A percentile compares a stretch with the other conserved stretches of the same genome.
These are phyloP conservation scores for Aramus guarauna DNA, from an alignment of 2,113 vertebrate species.

Conservation along the genomic window DNA sequence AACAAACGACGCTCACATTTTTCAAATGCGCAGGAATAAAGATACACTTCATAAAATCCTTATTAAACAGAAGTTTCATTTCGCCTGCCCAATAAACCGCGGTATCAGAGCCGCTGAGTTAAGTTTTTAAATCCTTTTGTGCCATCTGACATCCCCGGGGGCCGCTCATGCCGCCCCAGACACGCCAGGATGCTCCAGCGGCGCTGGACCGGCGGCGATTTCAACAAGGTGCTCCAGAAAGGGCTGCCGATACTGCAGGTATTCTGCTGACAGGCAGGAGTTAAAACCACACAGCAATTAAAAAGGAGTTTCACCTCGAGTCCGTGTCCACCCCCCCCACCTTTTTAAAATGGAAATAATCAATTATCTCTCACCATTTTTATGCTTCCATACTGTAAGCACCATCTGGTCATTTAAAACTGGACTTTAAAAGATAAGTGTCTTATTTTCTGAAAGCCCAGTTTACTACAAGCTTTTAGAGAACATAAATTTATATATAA, in stretches of 20 bases:
- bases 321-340: too few relatives aligned
- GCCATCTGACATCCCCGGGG: background rate
- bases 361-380: background rate
- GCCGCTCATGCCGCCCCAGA: background rate
- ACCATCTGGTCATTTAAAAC: background rate
- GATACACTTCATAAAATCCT: background rate
- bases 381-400: background rate
- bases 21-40: background rate
- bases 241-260: background rate
- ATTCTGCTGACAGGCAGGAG: background rate
- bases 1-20: rapidly evolving
- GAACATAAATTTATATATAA: background rate
- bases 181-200: background rate
- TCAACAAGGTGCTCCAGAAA: background rate
- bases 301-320: background rate
- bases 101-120: rapidly evolving
- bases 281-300: background rate
- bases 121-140: background rate
- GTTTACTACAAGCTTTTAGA: background rate
- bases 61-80: background rate
- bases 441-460: background rate
- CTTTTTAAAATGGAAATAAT: background rate
- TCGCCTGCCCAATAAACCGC: background rate
- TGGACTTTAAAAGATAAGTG: background rate
- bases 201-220: rapidly evolving